Conservation (phyloP, 1,140 invertebrate genomes). For the Camponotus floridanus region DNA sequence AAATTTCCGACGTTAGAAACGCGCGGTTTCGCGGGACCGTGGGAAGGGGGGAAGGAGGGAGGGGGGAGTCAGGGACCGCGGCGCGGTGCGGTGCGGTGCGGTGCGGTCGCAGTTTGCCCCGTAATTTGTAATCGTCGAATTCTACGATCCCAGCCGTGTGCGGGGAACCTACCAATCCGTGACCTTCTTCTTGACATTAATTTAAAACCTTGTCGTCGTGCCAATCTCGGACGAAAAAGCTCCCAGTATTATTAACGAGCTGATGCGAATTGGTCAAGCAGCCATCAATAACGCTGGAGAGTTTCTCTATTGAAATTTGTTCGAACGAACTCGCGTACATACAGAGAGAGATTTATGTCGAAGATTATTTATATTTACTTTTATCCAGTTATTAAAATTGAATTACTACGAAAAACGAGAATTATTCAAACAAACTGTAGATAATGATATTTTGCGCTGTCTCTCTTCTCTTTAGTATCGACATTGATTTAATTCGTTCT, state of each 20-base stretch:
- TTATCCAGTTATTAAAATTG: background rate
- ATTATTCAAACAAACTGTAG: background rate
- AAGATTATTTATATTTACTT: slow-evolving; percentile 16
- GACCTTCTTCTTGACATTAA: slow-evolving; percentile 60
- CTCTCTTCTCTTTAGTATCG: background rate
- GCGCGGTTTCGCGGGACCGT: slow-evolving; percentile 31
- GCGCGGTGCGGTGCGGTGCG: slow-evolving; percentile 53
- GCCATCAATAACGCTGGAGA: slow-evolving; percentile 34
- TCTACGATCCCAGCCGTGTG: slow-evolving; percentile 54
- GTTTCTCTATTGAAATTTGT: background rate
- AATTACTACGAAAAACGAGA: background rate
- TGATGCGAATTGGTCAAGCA: slow-evolving; percentile 31
- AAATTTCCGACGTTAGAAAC: slow-evolving; percentile 70
- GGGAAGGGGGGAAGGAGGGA: too few species aligned
- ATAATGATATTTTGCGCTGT: background rate
- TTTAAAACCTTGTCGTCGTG: slow-evolving; percentile 50
- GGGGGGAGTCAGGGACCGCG: background rate
- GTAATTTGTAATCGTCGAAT: slow-evolving; percentile 70
- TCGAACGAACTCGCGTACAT: too few species aligned
- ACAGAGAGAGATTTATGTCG: slow-evolving; percentile 9
- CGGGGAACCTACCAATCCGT: slow-evolving; percentile 45
- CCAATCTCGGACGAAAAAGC: slow-evolving; percentile 60
- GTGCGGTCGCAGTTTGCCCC: slow-evolving; percentile 58
- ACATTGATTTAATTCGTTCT: background rate
- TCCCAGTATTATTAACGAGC: slow-evolving; percentile 65